Evolutionary conservation across 2,113 vertebrate genomes (phyloP), one percentile per base, ranked within the genome.

Genomic region (Rhea pennata): DNA sequence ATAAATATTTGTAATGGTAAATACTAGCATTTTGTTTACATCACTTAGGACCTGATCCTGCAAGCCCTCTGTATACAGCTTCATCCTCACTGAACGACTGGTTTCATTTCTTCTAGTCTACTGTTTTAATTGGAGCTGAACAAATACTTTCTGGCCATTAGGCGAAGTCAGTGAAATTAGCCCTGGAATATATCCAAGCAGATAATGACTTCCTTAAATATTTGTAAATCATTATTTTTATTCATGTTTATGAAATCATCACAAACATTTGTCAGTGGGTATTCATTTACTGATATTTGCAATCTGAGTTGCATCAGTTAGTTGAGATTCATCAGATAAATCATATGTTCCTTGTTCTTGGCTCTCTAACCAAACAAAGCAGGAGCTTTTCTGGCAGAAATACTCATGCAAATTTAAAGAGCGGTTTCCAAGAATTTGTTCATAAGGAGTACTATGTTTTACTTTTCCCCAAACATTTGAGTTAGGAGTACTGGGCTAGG

Each of bases 1-100:
- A 97, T 97, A 97, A 97, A 96, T 97, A 97, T 88, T 93, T 91
- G 53, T 84, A 96, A 85, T 94, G 87, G 77, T 97, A 97, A 92
- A 95, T 95, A 95, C 70, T 93, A 89, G 77, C 46, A 87, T 96
- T 96, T 97, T 86, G 73, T 84, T 95, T 94, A 53, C 90, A 92
- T 71, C 72, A 71, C 59, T 67, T 91, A 96, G 96, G 96, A 97
- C 97, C 96, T 88, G 96, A 97, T 96, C 97, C 97, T 87, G 96
- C 97, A 97, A 97, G 97, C 93, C 97, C 97, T 88, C 72, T 82
- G 79, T 90, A 88, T 86, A 91, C 31, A 77, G 84, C 78, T 92
- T 86, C 94, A 96, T 95, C 95, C 95, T 93, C 96, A 95, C 42
- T 88, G 86, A 95, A 95, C 84, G 69, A 91, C 31, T 74, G 77